Evolutionary conservation across 2,888 invertebrate genomes (phyloP).

Genomic region (Monoplex corrugatus): DNA sequence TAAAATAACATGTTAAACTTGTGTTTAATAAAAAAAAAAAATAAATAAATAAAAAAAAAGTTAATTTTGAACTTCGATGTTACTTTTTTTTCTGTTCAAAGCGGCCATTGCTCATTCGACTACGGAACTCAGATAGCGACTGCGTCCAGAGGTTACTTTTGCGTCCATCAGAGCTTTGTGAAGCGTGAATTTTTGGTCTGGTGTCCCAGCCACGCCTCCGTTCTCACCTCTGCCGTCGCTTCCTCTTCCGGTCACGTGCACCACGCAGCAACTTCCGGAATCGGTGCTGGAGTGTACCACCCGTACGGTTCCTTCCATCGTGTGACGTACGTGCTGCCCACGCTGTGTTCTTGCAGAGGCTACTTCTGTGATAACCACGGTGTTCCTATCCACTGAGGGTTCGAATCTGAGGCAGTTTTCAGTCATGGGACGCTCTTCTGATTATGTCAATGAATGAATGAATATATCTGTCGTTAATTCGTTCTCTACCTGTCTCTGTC

Average conservation of each 20-base stretch:
- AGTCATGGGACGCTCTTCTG: too few relatives aligned
- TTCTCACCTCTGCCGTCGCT: background rate
- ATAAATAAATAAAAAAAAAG: too few relatives aligned
- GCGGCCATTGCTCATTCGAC: conserved; percentile 46
- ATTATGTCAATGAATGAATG: too few relatives aligned
- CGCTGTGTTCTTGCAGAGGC: conserved; percentile 43
- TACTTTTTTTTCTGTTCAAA: background rate
- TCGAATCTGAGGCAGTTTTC: background rate
- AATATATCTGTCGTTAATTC: too few relatives aligned
- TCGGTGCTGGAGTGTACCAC: background rate
- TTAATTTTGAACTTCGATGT: conserved; percentile 43
- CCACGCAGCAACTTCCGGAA: background rate
- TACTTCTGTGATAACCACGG: conserved; percentile 43
- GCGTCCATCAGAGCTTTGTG: conserved; percentile 45
- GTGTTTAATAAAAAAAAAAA: too few relatives aligned
- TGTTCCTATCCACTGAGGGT: background rate
- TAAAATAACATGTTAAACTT: too few relatives aligned
- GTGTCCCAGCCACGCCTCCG: conserved; percentile 17
- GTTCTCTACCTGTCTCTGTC: too few relatives aligned
- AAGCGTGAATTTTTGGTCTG: conserved; percentile 48
- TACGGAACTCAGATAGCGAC: conserved; percentile 41
- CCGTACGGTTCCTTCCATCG: conserved; percentile 31
- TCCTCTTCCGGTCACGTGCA: background rate
- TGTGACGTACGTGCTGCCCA: conserved; percentile 32
- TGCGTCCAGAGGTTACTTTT: conserved; percentile 48